Percentiles rank a stretch among this genome's conserved stretches.
Conservation (phyloP, 2,797 vertebrate genomes). For the Enteromius trimaculatus region DNA sequence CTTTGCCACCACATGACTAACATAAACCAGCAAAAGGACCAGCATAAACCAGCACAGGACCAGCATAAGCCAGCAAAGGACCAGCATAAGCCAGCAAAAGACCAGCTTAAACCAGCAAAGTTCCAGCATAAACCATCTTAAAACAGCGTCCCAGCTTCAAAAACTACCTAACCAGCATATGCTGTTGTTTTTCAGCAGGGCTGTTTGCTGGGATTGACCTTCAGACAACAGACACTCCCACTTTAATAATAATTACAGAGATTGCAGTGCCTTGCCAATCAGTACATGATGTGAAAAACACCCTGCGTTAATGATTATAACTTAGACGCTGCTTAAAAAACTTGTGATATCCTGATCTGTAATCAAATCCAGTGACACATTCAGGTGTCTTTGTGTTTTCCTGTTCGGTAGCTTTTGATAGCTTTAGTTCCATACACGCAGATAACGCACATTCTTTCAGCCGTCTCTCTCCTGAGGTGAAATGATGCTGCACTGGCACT, state of each 20-base stretch:
- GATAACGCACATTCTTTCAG: not conserved
- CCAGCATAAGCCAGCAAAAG: too few species aligned
- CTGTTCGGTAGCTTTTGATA: not conserved
- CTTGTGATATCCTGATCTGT: not conserved
- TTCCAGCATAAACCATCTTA: too few species aligned
- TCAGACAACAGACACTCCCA: not conserved
- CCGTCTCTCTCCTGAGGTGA: constrained; percentile 16
- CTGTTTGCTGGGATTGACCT: not conserved
- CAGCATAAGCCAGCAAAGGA: too few species aligned
- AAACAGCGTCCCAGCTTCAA: too few species aligned
- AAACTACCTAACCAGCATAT: too few species aligned
- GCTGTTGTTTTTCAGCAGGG: too few species aligned
- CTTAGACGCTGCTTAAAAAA: not conserved
- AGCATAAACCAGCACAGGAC: too few species aligned
- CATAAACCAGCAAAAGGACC: too few species aligned
- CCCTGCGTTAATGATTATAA: not conserved
- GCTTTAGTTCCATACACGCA: not conserved
- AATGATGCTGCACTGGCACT: constrained; percentile 54
- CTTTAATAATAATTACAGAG: not conserved
- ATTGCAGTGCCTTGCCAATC: not conserved
- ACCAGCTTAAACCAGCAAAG: too few species aligned
- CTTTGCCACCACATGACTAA: too few species aligned
- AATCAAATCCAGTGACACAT: not conserved
- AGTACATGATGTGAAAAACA: not conserved
- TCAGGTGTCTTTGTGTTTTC: constrained; percentile 2